Conservation (phyloP, 2,888 invertebrate genomes). For the Acleris sparsana region DNA sequence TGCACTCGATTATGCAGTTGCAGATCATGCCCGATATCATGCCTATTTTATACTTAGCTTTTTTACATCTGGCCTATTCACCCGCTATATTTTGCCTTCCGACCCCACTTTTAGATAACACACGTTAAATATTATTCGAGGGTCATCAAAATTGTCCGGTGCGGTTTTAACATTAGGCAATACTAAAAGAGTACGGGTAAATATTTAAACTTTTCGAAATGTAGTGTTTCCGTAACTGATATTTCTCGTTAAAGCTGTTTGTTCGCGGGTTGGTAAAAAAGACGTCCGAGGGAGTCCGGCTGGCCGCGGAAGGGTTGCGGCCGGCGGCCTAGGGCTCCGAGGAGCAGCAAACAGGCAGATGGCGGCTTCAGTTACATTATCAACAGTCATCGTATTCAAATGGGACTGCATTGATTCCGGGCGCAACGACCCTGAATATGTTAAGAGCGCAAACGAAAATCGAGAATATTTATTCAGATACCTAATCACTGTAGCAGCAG, state of each 20-base stretch:
- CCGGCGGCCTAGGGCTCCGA: slow-evolving; percentile 54
- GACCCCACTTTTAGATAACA: slow-evolving; percentile 43
- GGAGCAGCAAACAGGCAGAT: slow-evolving; percentile 75
- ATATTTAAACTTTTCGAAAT: slow-evolving; percentile 76
- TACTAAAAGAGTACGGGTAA: slow-evolving; percentile 55
- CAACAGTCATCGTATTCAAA: slow-evolving; percentile 79
- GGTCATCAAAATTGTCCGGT: slow-evolving; percentile 23
- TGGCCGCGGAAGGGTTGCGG: slow-evolving; percentile 68
- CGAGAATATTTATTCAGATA: slow-evolving; percentile 27
- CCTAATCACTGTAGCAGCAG: slow-evolving; percentile 6
- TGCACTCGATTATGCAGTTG: slow-evolving; percentile 68
- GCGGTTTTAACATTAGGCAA: slow-evolving; percentile 41
- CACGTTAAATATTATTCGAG: slow-evolving; percentile 30
- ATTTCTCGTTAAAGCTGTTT: slow-evolving; percentile 77
- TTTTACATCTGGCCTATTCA: slow-evolving; percentile 71
- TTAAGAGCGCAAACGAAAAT: slow-evolving; percentile 40
- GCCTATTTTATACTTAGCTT: slow-evolving; percentile 63
- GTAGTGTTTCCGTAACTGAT: slow-evolving; percentile 79
- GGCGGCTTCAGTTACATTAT: slow-evolving; percentile 77
- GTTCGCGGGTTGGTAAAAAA: slow-evolving; percentile 77
- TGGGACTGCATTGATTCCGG: slow-evolving; percentile 59
- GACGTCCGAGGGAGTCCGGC: slow-evolving; percentile 67
- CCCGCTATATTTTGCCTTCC: slow-evolving; percentile 47
- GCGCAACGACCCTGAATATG: slow-evolving; percentile 43
- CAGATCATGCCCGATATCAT: slow-evolving; percentile 73